Conservation (phyloP, 2,888 invertebrate genomes). For the Catocala nupta region DNA sequence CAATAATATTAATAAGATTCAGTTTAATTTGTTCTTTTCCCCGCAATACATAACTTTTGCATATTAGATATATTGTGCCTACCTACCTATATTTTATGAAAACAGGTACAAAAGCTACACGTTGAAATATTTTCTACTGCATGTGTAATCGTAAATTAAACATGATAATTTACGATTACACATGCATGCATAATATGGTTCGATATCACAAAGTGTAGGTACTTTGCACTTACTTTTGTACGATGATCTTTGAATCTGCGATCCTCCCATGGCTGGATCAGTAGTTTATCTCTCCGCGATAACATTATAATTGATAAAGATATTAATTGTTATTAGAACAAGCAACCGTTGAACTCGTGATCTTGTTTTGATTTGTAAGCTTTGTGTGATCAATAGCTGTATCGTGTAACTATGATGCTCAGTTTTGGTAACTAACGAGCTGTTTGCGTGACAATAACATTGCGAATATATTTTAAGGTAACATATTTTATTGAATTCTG, state of each 20-base stretch:
- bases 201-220: not conserved
- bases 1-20: no score
- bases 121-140: no score
- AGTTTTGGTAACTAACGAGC: conserved; percentile 15
- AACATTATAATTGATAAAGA: conserved; percentile 78
- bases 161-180: no score
- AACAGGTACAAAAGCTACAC: no score
- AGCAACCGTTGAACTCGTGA: conserved; percentile 33
- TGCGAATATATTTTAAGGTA: no score
- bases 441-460: not conserved
- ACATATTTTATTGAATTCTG: no score
- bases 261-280: conserved; percentile 91
- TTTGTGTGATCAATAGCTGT: conserved; percentile 32
- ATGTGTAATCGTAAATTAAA: no score
- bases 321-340: conserved; percentile 17
- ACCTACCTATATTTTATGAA: no score
- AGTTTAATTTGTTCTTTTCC: no score
- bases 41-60: no score
- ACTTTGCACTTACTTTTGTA: conserved; percentile 84
- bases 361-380: conserved; percentile 30
- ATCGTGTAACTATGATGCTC: conserved; percentile 20
- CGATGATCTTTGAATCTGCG: conserved; percentile 90
- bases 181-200: not conserved
- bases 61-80: no score
- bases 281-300: conserved; percentile 90